Conservation (phyloP, 2,888 invertebrate genomes). For the Hesperia comma region DNA sequence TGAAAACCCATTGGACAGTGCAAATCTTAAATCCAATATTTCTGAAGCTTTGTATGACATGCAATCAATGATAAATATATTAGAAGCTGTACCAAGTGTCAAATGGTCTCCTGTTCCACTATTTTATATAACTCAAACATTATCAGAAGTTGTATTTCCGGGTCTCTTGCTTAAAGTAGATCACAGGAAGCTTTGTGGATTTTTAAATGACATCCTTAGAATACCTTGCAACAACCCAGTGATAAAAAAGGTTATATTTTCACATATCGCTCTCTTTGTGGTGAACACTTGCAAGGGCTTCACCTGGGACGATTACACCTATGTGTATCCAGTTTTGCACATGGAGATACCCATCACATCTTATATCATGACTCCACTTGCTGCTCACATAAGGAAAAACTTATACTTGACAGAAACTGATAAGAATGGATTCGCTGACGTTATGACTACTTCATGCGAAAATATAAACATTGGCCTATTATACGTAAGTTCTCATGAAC, state of each 20-base stretch:
- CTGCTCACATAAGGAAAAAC: constrained; percentile 27
- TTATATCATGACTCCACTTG: constrained; percentile 15
- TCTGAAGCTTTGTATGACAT: constrained; percentile 46
- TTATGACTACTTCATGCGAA: constrained; percentile 40
- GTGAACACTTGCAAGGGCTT: constrained; percentile 55
- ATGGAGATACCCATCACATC: constrained; percentile 42
- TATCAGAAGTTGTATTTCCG: constrained; percentile 45
- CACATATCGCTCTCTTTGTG: constrained; percentile 61
- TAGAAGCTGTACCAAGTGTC: constrained; percentile 59
- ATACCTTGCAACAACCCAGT: constrained; percentile 67
- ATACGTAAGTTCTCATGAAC: constrained; percentile 54
- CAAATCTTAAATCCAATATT: constrained; percentile 52
- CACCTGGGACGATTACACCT: constrained; percentile 56
- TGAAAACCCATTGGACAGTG: constrained; percentile 54
- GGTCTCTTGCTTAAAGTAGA: constrained; percentile 1
- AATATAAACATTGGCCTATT: constrained; percentile 59
- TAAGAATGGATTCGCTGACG: constrained; percentile 22
- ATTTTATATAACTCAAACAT: constrained; percentile 59
- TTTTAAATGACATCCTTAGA: constrained; percentile 55
- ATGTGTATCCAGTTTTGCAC: constrained; percentile 53
- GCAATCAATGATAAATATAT: constrained; percentile 50
- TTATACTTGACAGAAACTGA: constrained; percentile 22
- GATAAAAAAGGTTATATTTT: constrained; percentile 62
- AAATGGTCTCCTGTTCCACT: constrained; percentile 74
- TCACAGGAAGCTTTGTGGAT: not conserved